Conservation (phyloP, 2,797 vertebrate genomes). For the Euthynnus affinis region DNA sequence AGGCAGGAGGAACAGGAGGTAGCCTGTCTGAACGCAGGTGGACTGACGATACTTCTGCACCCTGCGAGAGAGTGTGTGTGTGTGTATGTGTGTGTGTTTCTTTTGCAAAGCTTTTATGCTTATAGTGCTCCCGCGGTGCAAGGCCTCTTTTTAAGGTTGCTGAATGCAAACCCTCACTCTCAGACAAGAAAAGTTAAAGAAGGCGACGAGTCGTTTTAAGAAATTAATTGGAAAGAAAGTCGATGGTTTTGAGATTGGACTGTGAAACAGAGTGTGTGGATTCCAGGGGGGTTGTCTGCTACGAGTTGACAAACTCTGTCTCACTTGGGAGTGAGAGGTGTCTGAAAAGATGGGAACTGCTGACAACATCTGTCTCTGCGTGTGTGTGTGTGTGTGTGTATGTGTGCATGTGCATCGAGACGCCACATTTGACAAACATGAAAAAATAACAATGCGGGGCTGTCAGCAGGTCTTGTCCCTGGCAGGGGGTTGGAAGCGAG, state of each 20-base stretch:
- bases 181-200: constrained; percentile 47
- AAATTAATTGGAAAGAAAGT: constrained; percentile 67
- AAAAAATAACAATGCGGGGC: constrained; percentile 83
- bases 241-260: constrained; percentile 58
- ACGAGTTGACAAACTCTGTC: constrained; percentile 80
- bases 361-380: constrained; percentile 72
- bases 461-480: constrained; percentile 90
- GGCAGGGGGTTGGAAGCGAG: constrained; percentile 84
- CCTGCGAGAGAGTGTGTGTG: constrained; percentile 23
- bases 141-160: constrained; percentile 5
- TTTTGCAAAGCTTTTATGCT: constrained; percentile 40
- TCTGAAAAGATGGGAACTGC: constrained; percentile 80
- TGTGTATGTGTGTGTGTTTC: constrained; percentile 26
- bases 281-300: constrained; percentile 64
- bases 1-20: constrained; percentile 70
- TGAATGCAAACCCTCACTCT: constrained; percentile 28
- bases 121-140: constrained; percentile 33
- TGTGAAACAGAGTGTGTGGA: constrained; percentile 72
- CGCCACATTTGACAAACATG: constrained; percentile 77
- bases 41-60: constrained; percentile 59
- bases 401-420: constrained; percentile 48
- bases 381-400: constrained; percentile 22
- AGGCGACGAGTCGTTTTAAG: constrained; percentile 47
- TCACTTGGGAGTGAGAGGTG: constrained; percentile 82
- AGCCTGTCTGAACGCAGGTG: constrained; percentile 76